Base-by-base conservation (phyloP, 2,113 vertebrate genomes). In the Columba livia region DNA sequence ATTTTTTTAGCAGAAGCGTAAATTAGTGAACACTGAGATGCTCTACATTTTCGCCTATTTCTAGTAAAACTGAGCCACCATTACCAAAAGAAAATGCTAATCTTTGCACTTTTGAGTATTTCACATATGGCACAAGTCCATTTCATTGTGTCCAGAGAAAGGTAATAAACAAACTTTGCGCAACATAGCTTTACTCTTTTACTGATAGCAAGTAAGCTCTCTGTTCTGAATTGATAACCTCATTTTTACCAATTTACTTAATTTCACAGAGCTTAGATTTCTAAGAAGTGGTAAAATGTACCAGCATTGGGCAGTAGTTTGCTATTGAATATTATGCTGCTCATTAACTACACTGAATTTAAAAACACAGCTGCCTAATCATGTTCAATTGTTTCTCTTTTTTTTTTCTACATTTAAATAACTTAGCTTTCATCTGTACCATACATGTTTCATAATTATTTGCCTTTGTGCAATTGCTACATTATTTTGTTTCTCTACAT, bases 401-500 rank as follows among this genome's bases (percentile, higher is more conserved):
- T 15, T 61, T 67, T 90, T 23, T 72, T 2, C 48, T 85, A 14
- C 47, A 32, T 71, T 67, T 60, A 31, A 82, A 18, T 47, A 42
- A 70, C 20, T 81, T 62, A 51, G 70, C 79, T 92, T 93, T 78
- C 60, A 78, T 67, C 51, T 91, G 62, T 70, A 62, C 23, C n/a
- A 58, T 62, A n/a, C 29, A 18, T 5, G 25, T 96, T 96, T 93
- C 89, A 61, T 89, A 89, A 95, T 40, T 88, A 84, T 93, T 97
- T 97, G 82, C 67, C n/a, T 69, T 95, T 90, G n/a, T 77, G 85
- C 6, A 69, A 62, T 61, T 79, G 79, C 42, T 78, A 21, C 1
- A 2, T 82, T 77, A n/a, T 60, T 89, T 89, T 38, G 6, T 81
- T 91, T 32, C 1, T 12, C 69, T 70, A 60, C 47, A 11, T 6